These are phyloP conservation scores for Heteropelma amictum DNA, from an alignment of 2,888 invertebrate species.

Conservation along the genomic window DNA sequence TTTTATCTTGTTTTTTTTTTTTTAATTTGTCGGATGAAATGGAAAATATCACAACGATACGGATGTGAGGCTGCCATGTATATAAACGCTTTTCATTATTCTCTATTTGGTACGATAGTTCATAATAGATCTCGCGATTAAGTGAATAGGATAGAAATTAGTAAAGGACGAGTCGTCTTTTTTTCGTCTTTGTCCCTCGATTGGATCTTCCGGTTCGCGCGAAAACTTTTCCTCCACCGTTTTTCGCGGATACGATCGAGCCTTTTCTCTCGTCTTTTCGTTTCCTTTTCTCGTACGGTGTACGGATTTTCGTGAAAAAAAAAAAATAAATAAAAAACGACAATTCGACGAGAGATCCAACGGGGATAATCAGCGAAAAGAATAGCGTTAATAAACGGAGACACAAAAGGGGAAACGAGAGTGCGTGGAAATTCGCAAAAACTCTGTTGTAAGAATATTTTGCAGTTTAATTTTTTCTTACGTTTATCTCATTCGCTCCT, in stretches of 20 bases:
- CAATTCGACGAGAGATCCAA: constrained; percentile 5
- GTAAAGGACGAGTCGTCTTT: background rate
- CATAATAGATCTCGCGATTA: constrained; percentile 55
- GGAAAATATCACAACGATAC: constrained; percentile 50
- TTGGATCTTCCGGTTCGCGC: constrained; percentile 13
- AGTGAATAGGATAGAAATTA: constrained; percentile 33
- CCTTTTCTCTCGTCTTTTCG: background rate
- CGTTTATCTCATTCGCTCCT: constrained; percentile 14
- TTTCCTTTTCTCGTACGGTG: constrained; percentile 3
- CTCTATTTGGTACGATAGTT: constrained; percentile 58
- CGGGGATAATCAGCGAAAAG: no score
- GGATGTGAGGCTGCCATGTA: constrained; percentile 66
- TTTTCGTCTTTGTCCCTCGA: constrained; percentile 19
- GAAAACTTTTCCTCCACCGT: constrained; percentile 14
- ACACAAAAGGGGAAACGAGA: no score
- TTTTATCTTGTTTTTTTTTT: background rate
- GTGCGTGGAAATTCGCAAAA: background rate
- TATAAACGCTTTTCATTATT: constrained; percentile 66
- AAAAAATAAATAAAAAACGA: constrained; percentile 2
- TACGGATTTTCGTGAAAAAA: no score
- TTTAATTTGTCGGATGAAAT: constrained; percentile 8
- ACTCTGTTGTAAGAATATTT: constrained; percentile 34
- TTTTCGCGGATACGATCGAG: constrained; percentile 8
- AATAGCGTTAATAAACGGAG: no score
- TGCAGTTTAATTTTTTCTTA: constrained; percentile 26